phyloP scores from a whole-genome alignment of 2,113 vertebrate species.

The Calidris pygmaea region DNA sequence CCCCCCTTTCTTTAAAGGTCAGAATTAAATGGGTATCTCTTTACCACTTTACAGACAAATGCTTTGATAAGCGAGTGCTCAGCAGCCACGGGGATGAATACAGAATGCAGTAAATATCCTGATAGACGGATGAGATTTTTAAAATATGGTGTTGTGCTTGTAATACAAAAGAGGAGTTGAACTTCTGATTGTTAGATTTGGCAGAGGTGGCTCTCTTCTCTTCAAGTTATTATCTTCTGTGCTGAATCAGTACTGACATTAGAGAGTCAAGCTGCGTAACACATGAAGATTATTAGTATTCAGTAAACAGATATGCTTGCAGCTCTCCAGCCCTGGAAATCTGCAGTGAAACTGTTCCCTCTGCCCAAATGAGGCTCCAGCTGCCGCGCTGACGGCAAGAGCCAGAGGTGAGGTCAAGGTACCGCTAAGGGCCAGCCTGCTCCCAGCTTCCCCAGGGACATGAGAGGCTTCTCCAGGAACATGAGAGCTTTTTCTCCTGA shows the following conservation, averaged over 20 bases:
- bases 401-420: conserved; percentile 12
- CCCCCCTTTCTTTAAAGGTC: not conserved
- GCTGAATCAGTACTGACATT: not conserved
- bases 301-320: conserved; percentile 26
- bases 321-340: not conserved
- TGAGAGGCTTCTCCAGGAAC: not conserved
- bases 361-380: conserved; percentile 37
- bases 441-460: not conserved
- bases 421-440: not conserved
- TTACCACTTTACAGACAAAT: not conserved
- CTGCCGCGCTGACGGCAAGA: conserved; percentile 11
- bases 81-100: not conserved
- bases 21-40: conserved; percentile 33
- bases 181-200: conserved; percentile 1
- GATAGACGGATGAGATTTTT: not conserved
- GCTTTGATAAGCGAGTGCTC: not conserved
- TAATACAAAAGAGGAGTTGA: not conserved
- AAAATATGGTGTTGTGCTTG: not conserved
- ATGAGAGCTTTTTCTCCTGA: not conserved
- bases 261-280: conserved; percentile 19
- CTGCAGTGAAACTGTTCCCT: not conserved
- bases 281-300: conserved; percentile 36
- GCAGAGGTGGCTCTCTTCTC: not conserved
- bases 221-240: not conserved
- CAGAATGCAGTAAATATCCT: not conserved